phyloP scores from a whole-genome alignment of 1,140 invertebrate species.

The Platyura marginata region DNA sequence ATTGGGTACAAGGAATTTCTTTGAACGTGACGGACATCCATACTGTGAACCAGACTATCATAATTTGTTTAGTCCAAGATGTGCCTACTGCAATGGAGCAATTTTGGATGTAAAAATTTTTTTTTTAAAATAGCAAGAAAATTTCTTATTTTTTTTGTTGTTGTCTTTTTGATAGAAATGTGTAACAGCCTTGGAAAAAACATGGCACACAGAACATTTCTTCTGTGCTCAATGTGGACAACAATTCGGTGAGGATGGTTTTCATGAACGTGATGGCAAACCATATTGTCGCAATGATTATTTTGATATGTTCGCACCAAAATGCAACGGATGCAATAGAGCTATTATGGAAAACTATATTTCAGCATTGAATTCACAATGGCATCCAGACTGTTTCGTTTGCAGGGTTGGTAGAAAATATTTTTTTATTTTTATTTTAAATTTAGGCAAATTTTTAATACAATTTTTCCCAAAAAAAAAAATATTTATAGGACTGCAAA shows the following conservation, averaged over 20 bases:
- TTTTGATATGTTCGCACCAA: conserved; percentile 97
- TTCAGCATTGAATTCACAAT: conserved; percentile 90
- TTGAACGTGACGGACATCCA: conserved; percentile 87
- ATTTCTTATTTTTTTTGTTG: conserved; percentile 4
- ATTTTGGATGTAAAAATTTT: conserved; percentile 85
- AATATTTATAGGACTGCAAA: conserved; percentile 64
- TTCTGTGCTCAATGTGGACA: conserved; percentile 96
- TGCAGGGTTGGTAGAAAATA: conserved; percentile 75
- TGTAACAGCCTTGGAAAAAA: conserved; percentile 93
- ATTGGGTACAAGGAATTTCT: conserved; percentile 95
- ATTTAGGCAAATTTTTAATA: neutral
- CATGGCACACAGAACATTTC: conserved; percentile 99
- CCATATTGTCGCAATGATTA: conserved; percentile 92
- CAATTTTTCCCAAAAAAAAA: neutral
- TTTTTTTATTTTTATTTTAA: conserved; percentile 4
- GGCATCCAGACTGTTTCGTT: conserved; percentile 99
- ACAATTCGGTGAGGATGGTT: conserved; percentile 92
- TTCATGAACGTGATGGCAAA: conserved; percentile 85
- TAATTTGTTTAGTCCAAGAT: conserved; percentile 92
- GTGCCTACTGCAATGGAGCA: conserved; percentile 95
- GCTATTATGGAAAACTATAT: conserved; percentile 99
- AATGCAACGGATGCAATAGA: conserved; percentile 90
- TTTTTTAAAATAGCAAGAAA: neutral
- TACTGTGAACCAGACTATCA: conserved; percentile 99
- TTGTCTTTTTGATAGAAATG: conserved; percentile 68